A percentile compares a stretch with the other conserved stretches of the same genome.
phyloP scores from a whole-genome alignment of 2,113 vertebrate species.

The Onychorhynchus coronatus region DNA sequence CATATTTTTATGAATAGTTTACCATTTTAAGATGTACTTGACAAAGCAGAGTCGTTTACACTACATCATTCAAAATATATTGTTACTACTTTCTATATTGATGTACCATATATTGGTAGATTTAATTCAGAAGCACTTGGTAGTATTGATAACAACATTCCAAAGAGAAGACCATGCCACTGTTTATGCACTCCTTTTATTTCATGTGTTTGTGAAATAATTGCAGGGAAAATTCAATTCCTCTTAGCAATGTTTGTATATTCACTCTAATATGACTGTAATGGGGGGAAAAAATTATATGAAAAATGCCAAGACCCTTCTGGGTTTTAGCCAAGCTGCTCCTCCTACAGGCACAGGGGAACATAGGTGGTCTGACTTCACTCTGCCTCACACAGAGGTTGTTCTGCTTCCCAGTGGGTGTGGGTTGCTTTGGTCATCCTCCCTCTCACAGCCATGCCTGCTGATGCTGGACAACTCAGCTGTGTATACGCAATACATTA shows the following conservation, averaged over 20 bases:
- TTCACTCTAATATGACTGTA: background rate
- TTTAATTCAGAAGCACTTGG: background rate
- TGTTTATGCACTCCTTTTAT: background rate
- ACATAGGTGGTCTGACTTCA: background rate
- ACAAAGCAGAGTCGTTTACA: background rate
- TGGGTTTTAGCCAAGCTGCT: background rate
- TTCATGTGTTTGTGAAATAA: background rate
- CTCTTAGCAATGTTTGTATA: background rate
- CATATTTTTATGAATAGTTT: background rate
- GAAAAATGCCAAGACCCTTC: background rate
- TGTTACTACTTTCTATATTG: background rate
- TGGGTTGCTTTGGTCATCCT: background rate
- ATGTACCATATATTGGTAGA: background rate
- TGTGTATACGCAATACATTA: background rate
- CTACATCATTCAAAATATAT: background rate
- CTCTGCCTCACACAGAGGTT: background rate
- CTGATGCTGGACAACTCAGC: background rate
- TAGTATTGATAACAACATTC: background rate
- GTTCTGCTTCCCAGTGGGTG: background rate
- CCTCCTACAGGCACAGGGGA: background rate
- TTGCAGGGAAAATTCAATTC: background rate
- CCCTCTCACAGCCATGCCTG: background rate
- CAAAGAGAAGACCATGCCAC: background rate
- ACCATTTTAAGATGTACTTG: background rate
- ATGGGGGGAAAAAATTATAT: background rate